Percentiles rank a stretch among this genome's conserved stretches.
Evolutionary conservation across 1,140 invertebrate species (phyloP).

Genomic region (Triops longicaudatus): DNA sequence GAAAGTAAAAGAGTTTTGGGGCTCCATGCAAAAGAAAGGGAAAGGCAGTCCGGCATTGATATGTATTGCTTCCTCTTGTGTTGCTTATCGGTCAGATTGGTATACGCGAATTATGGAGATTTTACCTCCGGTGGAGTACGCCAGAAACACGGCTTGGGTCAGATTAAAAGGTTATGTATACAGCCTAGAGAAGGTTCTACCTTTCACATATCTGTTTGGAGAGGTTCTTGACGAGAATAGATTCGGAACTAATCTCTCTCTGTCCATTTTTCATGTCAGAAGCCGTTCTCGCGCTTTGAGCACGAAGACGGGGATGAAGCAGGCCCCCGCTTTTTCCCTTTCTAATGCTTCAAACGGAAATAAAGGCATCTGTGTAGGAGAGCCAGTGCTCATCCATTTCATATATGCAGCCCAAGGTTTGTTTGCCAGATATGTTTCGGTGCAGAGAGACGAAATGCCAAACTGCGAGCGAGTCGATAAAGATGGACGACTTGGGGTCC

Average conservation of each 20-base stretch:
- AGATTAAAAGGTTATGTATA: no score
- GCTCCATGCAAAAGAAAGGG: no score
- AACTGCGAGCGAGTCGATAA: no score
- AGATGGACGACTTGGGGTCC: no score
- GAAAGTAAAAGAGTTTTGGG: no score
- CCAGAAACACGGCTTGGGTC: no score
- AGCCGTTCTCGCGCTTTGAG: neutral
- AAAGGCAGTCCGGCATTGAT: neutral
- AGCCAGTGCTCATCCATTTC: neutral
- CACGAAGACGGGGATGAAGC: neutral
- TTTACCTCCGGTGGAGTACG: no score
- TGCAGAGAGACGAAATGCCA: no score
- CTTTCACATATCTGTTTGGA: neutral
- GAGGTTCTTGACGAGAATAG: conserved; percentile 11
- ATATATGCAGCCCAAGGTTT: neutral
- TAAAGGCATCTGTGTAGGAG: neutral
- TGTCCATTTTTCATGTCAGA: neutral
- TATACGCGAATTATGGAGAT: neutral
- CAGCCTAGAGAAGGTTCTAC: neutral
- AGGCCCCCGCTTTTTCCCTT: neutral
- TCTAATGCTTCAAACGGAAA: neutral
- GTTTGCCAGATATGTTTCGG: no score
- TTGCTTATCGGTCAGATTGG: neutral
- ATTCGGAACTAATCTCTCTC: neutral
- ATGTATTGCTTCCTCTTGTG: neutral